Conservation (phyloP, 30 jellyfish, hydroid and myxozoan genomes). For the Hydractinia symbiolongicarpus region DNA sequence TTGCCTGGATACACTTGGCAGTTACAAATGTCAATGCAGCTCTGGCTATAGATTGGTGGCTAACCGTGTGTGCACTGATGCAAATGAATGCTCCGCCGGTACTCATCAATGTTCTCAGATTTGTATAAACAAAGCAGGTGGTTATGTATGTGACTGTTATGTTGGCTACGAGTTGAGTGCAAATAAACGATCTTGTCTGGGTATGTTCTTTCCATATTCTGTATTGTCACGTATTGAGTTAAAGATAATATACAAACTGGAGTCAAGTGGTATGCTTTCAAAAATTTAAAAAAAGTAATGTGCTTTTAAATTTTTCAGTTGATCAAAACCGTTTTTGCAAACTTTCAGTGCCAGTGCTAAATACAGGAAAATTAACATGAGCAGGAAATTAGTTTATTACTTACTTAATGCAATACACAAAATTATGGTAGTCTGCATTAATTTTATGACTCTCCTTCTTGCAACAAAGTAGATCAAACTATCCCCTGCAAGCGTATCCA, state of each 20-base stretch:
- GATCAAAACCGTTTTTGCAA: too few relatives aligned
- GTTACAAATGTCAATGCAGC: slow-evolving; percentile 2
- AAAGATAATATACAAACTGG: too few relatives aligned
- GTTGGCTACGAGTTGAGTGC: slow-evolving; percentile 4
- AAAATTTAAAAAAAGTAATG: background rate
- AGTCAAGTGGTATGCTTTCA: background rate
- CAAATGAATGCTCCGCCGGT: background rate
- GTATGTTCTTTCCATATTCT: background rate
- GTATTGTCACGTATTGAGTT: too few relatives aligned
- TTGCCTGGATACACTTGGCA: background rate
- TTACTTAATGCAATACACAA: too few relatives aligned
- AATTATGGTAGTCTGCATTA: too few relatives aligned
- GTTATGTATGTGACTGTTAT: background rate
- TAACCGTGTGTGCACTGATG: slow-evolving; percentile 1
- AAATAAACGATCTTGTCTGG: background rate
- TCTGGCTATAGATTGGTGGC: background rate
- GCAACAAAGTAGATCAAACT: too few relatives aligned
- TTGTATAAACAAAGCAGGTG: background rate
- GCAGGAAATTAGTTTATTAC: too few relatives aligned
- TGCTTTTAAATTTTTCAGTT: too few relatives aligned
- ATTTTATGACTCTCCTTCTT: too few relatives aligned
- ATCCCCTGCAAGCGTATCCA: too few relatives aligned
- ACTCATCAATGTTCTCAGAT: background rate
- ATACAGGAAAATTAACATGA: too few relatives aligned
- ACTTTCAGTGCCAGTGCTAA: too few relatives aligned